Evolutionary conservation across 2,888 invertebrate species (phyloP), one percentile per base, ranked within the genome.

Genomic region (Sepiola atlantica): DNA sequence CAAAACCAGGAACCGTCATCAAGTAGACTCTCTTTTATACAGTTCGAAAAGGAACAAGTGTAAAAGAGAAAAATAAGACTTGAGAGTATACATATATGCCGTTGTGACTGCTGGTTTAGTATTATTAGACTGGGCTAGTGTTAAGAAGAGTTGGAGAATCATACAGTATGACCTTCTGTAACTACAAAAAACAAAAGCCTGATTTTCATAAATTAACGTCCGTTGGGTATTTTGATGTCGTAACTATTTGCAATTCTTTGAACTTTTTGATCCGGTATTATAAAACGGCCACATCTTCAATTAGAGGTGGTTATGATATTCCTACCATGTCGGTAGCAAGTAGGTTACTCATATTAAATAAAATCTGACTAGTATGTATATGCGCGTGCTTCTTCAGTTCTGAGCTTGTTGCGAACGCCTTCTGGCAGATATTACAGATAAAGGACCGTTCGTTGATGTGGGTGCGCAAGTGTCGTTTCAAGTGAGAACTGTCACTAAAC

Each of bases 321-420:
- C 77, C 77, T 16, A 92, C 92, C 32, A 92, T 92, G 55, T 92
- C 92, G 20, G 35, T 92, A 54, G 92, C 35, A n/a, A 92, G 92
- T 54, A 92, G 45, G 28, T 45, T 54, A 45, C 92, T 55, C 55
- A 92, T 55, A 24, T 92, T 92, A 18, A 92, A 55, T n/a, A 92
- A 55, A 92, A 92, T 92, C n/a, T 92, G 92, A 24, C 54, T n/a
- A 55, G 92, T 92, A 24, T 92, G 92, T 32, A 55, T 92, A 1
- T 45, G 45, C 0, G 55, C 35, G n/a, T 92, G 92, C n/a, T n/a
- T 35, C 92, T 54, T 54, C 92, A 92, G 55, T 16, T 54, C 28
- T 28, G 54, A 92, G 12, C 55, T 55, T 28, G 45, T 32, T 8
- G 55, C 24, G 55, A 92, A 92, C 4, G 54, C 14, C 45, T 54